phyloP scores from a whole-genome alignment of 2,113 vertebrate species.

The Apteryx mantelli region DNA sequence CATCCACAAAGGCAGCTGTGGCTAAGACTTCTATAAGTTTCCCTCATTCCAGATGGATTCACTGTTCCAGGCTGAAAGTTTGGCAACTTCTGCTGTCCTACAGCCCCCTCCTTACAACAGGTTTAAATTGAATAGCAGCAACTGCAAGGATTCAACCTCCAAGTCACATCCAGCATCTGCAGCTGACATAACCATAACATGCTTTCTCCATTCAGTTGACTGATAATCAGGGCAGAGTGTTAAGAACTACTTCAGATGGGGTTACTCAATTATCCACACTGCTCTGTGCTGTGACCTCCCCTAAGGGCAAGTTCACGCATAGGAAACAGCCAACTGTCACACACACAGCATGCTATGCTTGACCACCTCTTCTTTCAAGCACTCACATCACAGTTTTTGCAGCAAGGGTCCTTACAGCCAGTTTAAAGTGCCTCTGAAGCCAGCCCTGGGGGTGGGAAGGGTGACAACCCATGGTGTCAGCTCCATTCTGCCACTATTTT shows the following conservation, averaged over 20 bases:
- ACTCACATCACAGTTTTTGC: background rate
- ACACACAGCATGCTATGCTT: background rate
- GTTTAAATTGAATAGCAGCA: background rate
- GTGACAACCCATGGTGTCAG: background rate
- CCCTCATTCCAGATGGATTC: background rate
- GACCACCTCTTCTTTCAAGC: background rate
- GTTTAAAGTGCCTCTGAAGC: background rate
- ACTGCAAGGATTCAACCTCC: background rate
- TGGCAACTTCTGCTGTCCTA: background rate
- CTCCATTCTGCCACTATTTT: no score
- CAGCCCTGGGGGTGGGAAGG: background rate
- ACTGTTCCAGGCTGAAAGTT: background rate
- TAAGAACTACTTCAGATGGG: background rate
- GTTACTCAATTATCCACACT: background rate
- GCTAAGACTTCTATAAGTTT: background rate
- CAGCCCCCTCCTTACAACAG: background rate
- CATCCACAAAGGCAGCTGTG: rapidly evolving
- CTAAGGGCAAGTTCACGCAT: background rate
- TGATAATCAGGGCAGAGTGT: background rate
- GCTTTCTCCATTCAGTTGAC: background rate
- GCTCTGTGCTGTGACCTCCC: background rate
- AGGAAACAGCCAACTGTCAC: background rate
- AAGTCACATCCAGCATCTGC: background rate
- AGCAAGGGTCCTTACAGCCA: background rate
- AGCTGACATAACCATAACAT: background rate